These are phyloP conservation scores for Micromesistius poutassou DNA, from an alignment of 2,797 vertebrate genomes.

Conservation along the genomic window DNA sequence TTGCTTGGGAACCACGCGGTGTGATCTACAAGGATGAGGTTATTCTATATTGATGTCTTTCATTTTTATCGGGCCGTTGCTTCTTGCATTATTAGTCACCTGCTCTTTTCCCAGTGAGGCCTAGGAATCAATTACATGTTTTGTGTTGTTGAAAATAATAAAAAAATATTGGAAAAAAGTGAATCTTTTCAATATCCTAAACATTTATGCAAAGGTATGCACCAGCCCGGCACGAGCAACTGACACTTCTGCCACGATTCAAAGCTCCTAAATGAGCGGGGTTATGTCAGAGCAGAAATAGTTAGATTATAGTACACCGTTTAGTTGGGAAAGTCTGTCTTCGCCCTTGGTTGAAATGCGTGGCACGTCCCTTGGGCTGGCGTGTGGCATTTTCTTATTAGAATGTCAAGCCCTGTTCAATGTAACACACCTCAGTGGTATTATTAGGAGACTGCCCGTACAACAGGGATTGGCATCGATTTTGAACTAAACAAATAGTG, in stretches of 20 bases:
- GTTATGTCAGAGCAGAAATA: background rate
- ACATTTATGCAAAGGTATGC: background rate
- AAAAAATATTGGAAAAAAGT: background rate
- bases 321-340: constrained; percentile 15
- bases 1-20: constrained; percentile 26
- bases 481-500: background rate
- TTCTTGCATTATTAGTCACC: constrained; percentile 58
- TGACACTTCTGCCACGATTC: background rate
- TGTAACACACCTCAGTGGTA: background rate
- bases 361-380: constrained; percentile 53
- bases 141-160: background rate
- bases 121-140: background rate
- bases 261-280: background rate
- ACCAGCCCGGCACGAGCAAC: background rate
- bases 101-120: constrained; percentile 38
- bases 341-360: constrained; percentile 33
- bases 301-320: background rate
- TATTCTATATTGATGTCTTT: constrained; percentile 50
- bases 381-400: constrained; percentile 65
- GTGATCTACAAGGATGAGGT: constrained; percentile 60
- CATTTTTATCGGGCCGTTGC: constrained; percentile 46
- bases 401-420: constrained; percentile 75
- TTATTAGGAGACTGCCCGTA: background rate
- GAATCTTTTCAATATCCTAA: background rate
- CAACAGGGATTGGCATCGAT: background rate